Percentiles rank a stretch among this genome's conserved stretches.
Evolutionary conservation across 2,797 vertebrate species (phyloP).

Genomic region (Tarsius wallacei): DNA sequence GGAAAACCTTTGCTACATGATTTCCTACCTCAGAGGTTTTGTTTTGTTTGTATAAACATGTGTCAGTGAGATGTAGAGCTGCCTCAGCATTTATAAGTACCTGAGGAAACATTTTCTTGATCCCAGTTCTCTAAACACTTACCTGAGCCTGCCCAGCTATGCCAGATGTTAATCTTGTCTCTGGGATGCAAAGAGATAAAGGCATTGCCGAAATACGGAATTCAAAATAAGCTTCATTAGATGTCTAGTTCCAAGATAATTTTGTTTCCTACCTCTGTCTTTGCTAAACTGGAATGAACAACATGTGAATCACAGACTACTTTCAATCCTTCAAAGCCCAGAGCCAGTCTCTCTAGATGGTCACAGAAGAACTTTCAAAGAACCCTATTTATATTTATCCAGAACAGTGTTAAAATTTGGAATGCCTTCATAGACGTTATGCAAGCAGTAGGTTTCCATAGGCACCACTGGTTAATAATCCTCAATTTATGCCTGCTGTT

Average conservation of each 20-base stretch:
- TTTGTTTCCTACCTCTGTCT: not conserved
- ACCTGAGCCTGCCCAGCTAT: constrained; percentile 9
- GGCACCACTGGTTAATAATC: not conserved
- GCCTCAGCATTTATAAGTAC: not conserved
- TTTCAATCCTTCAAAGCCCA: not conserved
- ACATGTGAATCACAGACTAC: not conserved
- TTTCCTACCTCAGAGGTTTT: not conserved
- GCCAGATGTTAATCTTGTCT: not conserved
- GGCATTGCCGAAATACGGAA: not conserved
- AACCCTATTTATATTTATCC: not conserved
- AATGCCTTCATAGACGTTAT: not conserved
- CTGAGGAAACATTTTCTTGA: not conserved
- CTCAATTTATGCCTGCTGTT: not conserved
- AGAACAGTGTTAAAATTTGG: not conserved
- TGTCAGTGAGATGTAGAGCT: not conserved
- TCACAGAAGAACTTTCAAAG: not conserved
- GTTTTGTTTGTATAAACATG: not conserved
- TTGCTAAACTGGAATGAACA: not conserved
- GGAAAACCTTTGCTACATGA: not conserved
- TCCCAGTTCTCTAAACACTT: constrained; percentile 55
- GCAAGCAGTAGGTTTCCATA: not conserved
- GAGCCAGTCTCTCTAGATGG: not conserved
- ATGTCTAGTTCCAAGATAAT: not conserved
- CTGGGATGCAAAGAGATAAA: not conserved
- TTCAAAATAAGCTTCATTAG: not conserved